A percentile compares a stretch with the other conserved stretches of the same genome.
These are phyloP conservation scores for Polypterus senegalus DNA, from an alignment of 2,113 vertebrate genomes.

Conservation along the genomic window DNA sequence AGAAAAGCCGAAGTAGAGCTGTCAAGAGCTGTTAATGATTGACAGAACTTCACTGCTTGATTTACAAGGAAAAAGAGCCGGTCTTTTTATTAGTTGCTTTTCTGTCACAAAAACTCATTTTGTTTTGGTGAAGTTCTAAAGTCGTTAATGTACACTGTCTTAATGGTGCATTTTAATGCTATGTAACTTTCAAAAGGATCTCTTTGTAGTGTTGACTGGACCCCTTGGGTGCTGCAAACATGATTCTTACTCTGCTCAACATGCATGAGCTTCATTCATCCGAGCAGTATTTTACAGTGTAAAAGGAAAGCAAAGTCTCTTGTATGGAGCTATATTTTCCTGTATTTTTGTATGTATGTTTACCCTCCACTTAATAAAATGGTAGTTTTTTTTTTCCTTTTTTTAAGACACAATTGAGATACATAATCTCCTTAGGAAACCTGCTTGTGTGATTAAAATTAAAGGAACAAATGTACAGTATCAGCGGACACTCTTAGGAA, in stretches of 20 bases:
- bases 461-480: no score
- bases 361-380: constrained; percentile 39
- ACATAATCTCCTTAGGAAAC: no score
- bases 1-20: constrained; percentile 45
- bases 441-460: no score
- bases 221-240: constrained; percentile 9
- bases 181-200: constrained; percentile 23
- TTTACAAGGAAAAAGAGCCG: no score
- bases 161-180: constrained; percentile 30
- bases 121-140: constrained; percentile 30
- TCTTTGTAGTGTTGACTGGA: constrained; percentile 23
- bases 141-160: constrained; percentile 34
- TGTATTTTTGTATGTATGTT: constrained; percentile 49
- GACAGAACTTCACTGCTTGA: no score
- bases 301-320: constrained; percentile 17
- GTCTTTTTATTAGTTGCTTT: constrained; percentile 5
- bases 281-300: constrained; percentile 28
- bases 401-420: no score
- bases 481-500: no score
- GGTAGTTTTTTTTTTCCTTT: no score
- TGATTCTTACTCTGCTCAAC: constrained; percentile 10
- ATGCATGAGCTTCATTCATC: constrained; percentile 24
- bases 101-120: constrained; percentile 27
- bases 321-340: constrained; percentile 30
- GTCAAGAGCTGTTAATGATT: not conserved